These are phyloP conservation scores for Empidonax traillii DNA, from an alignment of 2,113 vertebrate species.

Conservation along the genomic window DNA sequence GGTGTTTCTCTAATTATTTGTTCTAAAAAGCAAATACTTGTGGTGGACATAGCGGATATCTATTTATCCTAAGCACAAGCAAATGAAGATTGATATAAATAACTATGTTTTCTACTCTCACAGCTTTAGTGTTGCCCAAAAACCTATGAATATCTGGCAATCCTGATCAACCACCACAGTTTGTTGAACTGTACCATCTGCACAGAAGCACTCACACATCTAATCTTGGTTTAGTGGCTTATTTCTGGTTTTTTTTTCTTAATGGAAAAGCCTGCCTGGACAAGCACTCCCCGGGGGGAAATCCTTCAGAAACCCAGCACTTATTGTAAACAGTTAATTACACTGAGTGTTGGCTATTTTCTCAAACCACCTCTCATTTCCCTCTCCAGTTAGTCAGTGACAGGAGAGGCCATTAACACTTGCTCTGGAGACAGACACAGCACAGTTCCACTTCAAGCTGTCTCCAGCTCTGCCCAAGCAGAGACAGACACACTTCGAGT, in stretches of 20 bases:
- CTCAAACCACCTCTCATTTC: background rate
- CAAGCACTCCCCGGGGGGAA: background rate
- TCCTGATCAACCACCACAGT: background rate
- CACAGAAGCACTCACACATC: background rate
- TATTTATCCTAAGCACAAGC: background rate
- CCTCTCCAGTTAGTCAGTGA: background rate
- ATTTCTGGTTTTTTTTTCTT: background rate
- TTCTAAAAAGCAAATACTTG: background rate
- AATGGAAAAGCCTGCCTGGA: background rate
- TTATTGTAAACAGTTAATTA: background rate
- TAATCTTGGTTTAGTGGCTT: background rate
- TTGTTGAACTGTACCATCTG: background rate
- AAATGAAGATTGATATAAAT: background rate
- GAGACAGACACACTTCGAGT: too few species aligned
- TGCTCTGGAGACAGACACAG: background rate
- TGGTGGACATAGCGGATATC: background rate
- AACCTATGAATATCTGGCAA: background rate
- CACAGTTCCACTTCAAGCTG: background rate
- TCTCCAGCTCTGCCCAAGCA: background rate
- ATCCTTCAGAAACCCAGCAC: background rate
- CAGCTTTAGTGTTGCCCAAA: background rate
- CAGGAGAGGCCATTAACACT: conserved; percentile 7
- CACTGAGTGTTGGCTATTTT: background rate
- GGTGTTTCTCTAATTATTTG: background rate
- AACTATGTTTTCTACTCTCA: background rate